phyloP scores from a whole-genome alignment of 2,888 invertebrate genomes.

The Pseudococcus viburni region DNA sequence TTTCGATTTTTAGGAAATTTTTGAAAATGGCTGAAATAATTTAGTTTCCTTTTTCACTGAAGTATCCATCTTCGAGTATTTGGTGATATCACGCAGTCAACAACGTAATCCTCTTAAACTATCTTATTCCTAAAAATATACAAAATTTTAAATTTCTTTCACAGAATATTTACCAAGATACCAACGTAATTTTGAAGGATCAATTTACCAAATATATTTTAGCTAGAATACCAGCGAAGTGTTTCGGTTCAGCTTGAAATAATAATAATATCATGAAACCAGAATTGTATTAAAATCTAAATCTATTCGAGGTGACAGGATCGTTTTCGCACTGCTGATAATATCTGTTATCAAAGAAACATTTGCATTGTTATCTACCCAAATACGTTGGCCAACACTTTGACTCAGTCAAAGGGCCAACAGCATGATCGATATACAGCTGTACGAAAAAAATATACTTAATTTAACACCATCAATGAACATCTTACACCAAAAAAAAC shows the following conservation, averaged over 20 bases:
- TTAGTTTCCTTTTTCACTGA: conserved; percentile 71
- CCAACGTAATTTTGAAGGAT: too few species aligned
- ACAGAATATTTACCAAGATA: too few species aligned
- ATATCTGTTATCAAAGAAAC: conserved; percentile 94
- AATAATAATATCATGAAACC: conserved; percentile 84
- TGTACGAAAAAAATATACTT: conserved; percentile 71
- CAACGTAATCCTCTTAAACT: conserved; percentile 89
- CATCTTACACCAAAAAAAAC: background rate
- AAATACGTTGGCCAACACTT: too few species aligned
- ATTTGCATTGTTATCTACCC: conserved; percentile 96
- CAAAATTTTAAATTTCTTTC: background rate
- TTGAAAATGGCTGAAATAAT: too few species aligned
- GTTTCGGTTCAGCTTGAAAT: conserved; percentile 87
- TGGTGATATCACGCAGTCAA: conserved; percentile 89
- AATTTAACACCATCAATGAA: background rate
- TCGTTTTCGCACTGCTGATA: conserved; percentile 86
- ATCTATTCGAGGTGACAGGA: conserved; percentile 76
- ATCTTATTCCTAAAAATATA: conserved; percentile 83
- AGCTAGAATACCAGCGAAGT: conserved; percentile 86
- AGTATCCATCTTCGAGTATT: conserved; percentile 75
- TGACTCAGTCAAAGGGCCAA: too few species aligned
- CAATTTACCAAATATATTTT: conserved; percentile 80
- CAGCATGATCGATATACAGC: conserved; percentile 94
- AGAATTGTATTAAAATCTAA: conserved; percentile 31
- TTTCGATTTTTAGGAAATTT: too few species aligned